Evolutionary conservation across 2,888 invertebrate species (phyloP).

Genomic region (Lissocephala sabroskyi): DNA sequence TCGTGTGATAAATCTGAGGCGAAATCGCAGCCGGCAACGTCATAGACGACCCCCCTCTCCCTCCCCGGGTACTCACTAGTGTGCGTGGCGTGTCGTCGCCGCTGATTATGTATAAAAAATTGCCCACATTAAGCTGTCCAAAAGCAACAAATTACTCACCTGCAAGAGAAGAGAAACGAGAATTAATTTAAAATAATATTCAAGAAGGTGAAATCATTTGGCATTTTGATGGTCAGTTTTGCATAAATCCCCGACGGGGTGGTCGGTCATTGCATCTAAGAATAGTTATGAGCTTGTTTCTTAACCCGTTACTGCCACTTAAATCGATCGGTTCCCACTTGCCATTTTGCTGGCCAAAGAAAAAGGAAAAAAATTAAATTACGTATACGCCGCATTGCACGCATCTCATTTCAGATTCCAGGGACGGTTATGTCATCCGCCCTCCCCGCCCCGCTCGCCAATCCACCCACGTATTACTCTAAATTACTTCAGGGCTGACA

Average conservation of each 20-base stretch:
- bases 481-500: constrained; percentile 3
- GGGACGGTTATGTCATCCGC: constrained; percentile 16
- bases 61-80: constrained; percentile 6
- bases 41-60: no score
- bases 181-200: constrained; percentile 7
- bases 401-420: neutral
- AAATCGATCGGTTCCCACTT: no score
- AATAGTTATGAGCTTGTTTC: no score
- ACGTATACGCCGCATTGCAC: constrained; percentile 34
- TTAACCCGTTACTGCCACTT: no score
- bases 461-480: neutral
- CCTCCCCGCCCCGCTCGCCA: neutral
- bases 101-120: neutral
- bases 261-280: no score
- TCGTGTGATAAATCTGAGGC: neutral
- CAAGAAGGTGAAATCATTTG: neutral
- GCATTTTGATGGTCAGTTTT: no score
- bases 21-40: neutral
- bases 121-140: constrained; percentile 21
- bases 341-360: no score
- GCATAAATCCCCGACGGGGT: no score
- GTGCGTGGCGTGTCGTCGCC: neutral
- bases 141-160: constrained; percentile 52
- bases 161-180: constrained; percentile 29
- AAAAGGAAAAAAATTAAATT: no score